Evolutionary conservation across 2,888 invertebrate species (phyloP).

Genomic region (Athetis lepigone): DNA sequence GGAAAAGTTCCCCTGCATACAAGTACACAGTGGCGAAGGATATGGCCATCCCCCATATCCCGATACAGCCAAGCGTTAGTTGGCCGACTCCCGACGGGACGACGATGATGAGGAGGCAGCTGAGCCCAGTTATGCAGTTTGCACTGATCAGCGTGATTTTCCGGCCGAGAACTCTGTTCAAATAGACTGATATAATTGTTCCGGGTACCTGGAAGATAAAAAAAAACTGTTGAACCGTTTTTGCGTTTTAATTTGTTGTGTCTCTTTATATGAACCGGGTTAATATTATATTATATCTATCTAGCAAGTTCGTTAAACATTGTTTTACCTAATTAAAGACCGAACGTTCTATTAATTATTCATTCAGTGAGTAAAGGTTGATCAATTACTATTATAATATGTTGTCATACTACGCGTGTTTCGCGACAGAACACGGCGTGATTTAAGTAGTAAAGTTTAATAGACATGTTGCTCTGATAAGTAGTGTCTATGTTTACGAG

Average conservation of each 20-base stretch:
- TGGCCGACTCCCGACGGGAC: conserved; percentile 88
- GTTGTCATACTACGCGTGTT: conserved; percentile 24
- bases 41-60: conserved; percentile 95
- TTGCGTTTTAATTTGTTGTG: not conserved
- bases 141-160: conserved; percentile 92
- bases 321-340: conserved; percentile 5
- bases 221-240: not conserved
- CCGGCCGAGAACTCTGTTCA: conserved; percentile 92
- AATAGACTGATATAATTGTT: conserved; percentile 92
- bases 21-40: conserved; percentile 96
- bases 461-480: conserved; percentile 25
- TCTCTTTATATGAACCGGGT: not conserved
- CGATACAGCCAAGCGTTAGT: conserved; percentile 93
- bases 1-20: conserved; percentile 96
- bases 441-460: conserved; percentile 31
- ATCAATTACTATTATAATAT: conserved; percentile 28
- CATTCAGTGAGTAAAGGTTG: conserved; percentile 32
- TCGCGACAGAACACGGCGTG: conserved; percentile 34
- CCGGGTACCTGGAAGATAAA: conserved; percentile 87
- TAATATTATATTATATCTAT: not conserved
- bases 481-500: conserved; percentile 15
- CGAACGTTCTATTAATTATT: conserved; percentile 12
- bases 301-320: not conserved
- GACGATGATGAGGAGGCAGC: conserved; percentile 92
- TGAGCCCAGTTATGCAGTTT: conserved; percentile 92